Evolutionary conservation across 2,113 vertebrate genomes (phyloP), one percentile per base, ranked within the genome.

Genomic region (Polypterus bichir): DNA sequence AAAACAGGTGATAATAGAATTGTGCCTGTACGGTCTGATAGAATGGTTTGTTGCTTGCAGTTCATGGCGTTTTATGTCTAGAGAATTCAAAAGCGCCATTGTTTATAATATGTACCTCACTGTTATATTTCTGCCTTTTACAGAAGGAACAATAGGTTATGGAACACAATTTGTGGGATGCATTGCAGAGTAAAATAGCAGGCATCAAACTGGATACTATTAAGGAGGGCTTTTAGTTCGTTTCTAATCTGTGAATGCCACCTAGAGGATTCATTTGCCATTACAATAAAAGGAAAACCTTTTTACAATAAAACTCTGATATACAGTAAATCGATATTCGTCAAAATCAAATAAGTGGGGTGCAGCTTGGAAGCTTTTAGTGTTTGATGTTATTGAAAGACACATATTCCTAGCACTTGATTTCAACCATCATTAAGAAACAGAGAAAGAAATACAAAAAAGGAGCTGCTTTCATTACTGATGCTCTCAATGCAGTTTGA

Each of bases 61-160:
- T 27, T 27, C 27, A 27, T 27, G 27, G 27, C 27, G 27, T 27
- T 27, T 27, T 27, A 27, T 27, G 27, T 27, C 27, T 27, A 27
- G 27, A 27, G 27, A 27, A 27, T 27, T 27, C 27, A 27, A 27
- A 27, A 27, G 27, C 27, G 1, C 51, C 4, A 10, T 52, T 52
- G 51, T 52, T 52, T 52, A 27, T 52, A 52, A 52, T 52, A 4
- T 58, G 56, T 44, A 58, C 3, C 46, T 6, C 3, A 58, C 44
- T 58, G 6, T 45, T 58, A 3, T 7, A 44, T 47, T n/a, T 4
- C 11, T 47, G 58, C 47, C 59, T 66, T 59, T 59, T 67, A 71
- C 75, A 79, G 77, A 74, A 71, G 79, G 79, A 83, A 84, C 80
- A 83, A 81, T 82, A 75, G 77, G 71, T 77, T 81, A 76, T 73